Conservation (phyloP, 2,888 invertebrate genomes). For the Pristionchus mayeri region DNA sequence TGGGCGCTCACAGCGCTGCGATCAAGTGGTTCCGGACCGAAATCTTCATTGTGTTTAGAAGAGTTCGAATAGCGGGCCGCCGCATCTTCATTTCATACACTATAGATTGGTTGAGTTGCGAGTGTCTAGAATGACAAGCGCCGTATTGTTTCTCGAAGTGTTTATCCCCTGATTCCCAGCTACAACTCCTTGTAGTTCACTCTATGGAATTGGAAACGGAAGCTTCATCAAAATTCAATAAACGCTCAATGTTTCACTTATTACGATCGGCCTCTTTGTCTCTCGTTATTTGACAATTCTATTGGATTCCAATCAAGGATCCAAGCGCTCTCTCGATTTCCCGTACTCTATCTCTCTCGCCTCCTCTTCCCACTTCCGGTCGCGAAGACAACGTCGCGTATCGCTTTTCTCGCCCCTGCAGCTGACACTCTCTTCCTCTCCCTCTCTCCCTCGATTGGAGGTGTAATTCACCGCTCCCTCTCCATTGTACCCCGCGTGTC, state of each 20-base stretch:
- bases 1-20: neutral
- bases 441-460: neutral
- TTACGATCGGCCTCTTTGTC: no score
- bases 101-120: neutral
- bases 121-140: no score
- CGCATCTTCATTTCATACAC: no score
- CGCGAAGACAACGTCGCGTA: neutral
- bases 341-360: conserved; percentile 1
- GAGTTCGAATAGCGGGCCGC: no score
- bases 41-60: no score
- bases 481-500: neutral
- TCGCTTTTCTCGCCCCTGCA: neutral
- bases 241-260: no score
- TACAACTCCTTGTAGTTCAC: no score
- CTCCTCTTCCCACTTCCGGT: neutral
- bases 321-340: neutral
- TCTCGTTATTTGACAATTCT: no score
- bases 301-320: neutral
- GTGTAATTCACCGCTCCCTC: neutral
- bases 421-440: conserved; percentile 3
- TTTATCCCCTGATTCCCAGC: no score
- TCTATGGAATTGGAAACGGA: no score
- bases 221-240: no score
- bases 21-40: neutral
- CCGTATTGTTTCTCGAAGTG: no score